These are phyloP conservation scores for Urocolius indicus DNA, from an alignment of 2,113 vertebrate species.

Conservation along the genomic window DNA sequence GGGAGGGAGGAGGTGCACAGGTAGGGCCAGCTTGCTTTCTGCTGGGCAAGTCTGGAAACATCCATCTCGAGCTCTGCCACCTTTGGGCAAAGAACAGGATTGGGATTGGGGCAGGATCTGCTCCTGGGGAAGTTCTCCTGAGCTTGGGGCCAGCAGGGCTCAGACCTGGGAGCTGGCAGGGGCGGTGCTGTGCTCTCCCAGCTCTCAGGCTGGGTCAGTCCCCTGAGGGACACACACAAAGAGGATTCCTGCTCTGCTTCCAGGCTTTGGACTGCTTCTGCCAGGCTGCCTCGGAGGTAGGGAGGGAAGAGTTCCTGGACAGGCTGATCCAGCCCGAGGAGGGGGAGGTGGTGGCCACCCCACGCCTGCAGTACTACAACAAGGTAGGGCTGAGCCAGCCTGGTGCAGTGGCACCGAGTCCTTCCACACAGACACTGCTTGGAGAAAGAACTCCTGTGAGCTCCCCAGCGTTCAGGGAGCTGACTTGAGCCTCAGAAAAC, in stretches of 20 bases:
- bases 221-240: fast-evolving
- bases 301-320: conserved; percentile 93
- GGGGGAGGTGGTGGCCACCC: conserved; percentile 75
- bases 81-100: not conserved
- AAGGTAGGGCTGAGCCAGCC: conserved; percentile 74
- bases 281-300: conserved; percentile 89
- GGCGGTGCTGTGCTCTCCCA: not conserved
- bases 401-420: fast-evolving
- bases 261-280: conserved; percentile 94
- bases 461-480: not conserved
- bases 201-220: not conserved
- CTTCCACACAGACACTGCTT: fast-evolving
- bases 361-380: conserved; percentile 90
- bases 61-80: not conserved
- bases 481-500: not conserved
- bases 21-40: not conserved
- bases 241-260: not conserved
- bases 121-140: not conserved
- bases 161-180: fast-evolving
- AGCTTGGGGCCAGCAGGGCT: not conserved
- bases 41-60: not conserved
- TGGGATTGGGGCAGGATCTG: fast-evolving
- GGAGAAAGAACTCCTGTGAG: not conserved
- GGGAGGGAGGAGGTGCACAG: not conserved
- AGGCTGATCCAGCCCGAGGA: conserved; percentile 86